Evolutionary conservation across 2,113 vertebrate genomes (phyloP).

Genomic region (Xiphorhynchus elegans): DNA sequence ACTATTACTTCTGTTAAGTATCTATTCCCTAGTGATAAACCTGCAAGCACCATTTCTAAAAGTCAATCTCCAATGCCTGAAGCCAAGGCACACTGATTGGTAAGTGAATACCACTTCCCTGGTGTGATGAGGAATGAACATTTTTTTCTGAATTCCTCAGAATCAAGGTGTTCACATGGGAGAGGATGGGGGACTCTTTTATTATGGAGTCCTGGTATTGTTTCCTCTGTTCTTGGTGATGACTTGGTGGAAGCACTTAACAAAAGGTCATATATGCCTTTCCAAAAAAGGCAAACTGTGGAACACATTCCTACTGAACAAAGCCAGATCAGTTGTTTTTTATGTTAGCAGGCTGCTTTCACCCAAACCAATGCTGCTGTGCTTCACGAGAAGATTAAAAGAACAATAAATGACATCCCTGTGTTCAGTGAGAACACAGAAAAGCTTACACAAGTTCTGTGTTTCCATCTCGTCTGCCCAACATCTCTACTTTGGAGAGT

Average conservation of each 20-base stretch:
- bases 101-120: not conserved
- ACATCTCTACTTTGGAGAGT: not conserved
- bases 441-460: not conserved
- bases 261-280: not conserved
- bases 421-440: not conserved
- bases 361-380: not conserved
- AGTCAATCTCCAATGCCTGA: not conserved
- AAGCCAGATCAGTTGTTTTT: slow-evolving; percentile 30
- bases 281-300: slow-evolving; percentile 32
- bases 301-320: not conserved
- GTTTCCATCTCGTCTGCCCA: not conserved
- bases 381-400: slow-evolving; percentile 14
- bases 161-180: not conserved
- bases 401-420: slow-evolving; percentile 15
- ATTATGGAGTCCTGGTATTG: not conserved
- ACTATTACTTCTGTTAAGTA: not conserved
- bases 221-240: not conserved
- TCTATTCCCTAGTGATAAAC: not conserved
- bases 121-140: not conserved
- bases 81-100: not conserved
- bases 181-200: not conserved
- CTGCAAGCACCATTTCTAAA: not conserved
- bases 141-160: not conserved
- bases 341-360: slow-evolving; percentile 6
- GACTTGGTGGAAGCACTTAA: not conserved